Base-by-base conservation (phyloP, 2,888 invertebrate species). In the Polietes domitor region DNA sequence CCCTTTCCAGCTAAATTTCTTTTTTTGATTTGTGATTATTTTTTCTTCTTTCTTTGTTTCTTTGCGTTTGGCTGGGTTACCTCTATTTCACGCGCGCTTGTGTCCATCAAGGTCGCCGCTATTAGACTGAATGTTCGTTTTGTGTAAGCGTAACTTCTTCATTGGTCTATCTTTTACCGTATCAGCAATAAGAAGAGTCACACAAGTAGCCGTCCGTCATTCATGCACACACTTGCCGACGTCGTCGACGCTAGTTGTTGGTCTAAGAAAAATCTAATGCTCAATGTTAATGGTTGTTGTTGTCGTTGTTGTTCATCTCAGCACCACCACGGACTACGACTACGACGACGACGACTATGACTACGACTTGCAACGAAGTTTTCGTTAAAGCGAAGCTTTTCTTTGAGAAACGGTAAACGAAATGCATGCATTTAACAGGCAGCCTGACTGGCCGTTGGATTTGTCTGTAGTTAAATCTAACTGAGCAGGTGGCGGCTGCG, bases 101-200 rank as follows among this genome's bases (percentile, higher is more conserved):
- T 91, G 92, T 92, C 92, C 91, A 91, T 91, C 92, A 92, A 92
- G 92, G 92, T 92, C 92, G 92, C 92, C 91, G 90, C 90, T 91
- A 89, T 88, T 88, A 89, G 88, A 91, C 91, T 91, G 91, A 92
- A 88, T 89, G 89, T 70, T 83, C 55, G 83, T 74, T 82, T 88
- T 85, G 72, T 76, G 85, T 78, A 85, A 79, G 80, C 81, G 86
- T 83, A 77, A 87, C 85, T 86, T 87, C 87, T 87, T 87, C 87
- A 86, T 86, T 85, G 86, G 86, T 86, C 85, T 82, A 84, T 80
- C 80, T 81, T 81, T 63, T 63, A 75, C 6, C 61, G 73, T 41
- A 43, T 43, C 78, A 79, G 77, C 77, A 81, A 81, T 84, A 75
- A 84, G 83, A 81, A 68, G 50, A 65, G 43, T 47, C 50, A 73